Evolutionary conservation across 1,140 invertebrate genomes (phyloP), one percentile per base, ranked within the genome.

Genomic region (Pseudomyrmex pallidus): DNA sequence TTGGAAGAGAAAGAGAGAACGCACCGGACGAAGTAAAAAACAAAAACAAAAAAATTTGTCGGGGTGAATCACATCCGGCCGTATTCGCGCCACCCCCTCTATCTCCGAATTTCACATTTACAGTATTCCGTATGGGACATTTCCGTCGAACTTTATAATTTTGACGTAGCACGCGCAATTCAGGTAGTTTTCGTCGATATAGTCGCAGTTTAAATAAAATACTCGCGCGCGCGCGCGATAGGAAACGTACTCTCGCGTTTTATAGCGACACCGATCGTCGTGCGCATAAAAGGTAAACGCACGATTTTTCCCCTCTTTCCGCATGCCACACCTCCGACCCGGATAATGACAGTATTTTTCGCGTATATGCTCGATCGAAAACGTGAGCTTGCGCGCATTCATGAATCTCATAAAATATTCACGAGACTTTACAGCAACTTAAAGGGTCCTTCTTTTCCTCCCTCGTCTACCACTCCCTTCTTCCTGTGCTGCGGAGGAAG

Each of bases 351-450:
- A 84, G 86, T 76, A 78, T 62, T 80, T 82, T 76, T 87, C 13
- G 73, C 52, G 74, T 82, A 82, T 74, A 85, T 76, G 76, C 62
- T 61, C 86, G 80, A 89, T 89, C 85, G 88, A 44, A 85, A 83
- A 85, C 77, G 83, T 77, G 72, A 54, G 82, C 74, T 86, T 84
- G 50, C 25, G 70, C 74, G 73, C 87, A 78, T 80, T 74, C 73
- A 59, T 50, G 22, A 25, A 54, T 35, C 25, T 84, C 52, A 20
- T 92, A 61, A 87, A 91, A 90, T 66, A 89, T 92, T 90, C 67
- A 91, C 82, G 66, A 72, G 84, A 90, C 87, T 90, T 91, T 84
- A 92, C 87, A 89, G 59, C 83, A 82, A 74, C 67, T 25, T 46
- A 17, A 61, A 62, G 74, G 74, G 77, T 57, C 66, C 48, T 50